Evolutionary conservation across 2,888 invertebrate species (phyloP).

Genomic region (Ichneumoninae sp.): DNA sequence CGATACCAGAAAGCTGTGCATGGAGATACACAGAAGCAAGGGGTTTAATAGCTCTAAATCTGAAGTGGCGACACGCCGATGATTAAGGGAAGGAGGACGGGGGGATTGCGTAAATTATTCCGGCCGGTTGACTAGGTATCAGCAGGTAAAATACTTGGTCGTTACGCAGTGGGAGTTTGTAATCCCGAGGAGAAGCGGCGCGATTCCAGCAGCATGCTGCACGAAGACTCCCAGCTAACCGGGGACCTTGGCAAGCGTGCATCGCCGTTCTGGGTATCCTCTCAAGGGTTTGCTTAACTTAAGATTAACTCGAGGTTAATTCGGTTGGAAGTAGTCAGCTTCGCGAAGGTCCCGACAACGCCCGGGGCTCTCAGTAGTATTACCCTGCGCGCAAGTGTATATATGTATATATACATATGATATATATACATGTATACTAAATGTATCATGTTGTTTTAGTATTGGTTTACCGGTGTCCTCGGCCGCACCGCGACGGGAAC

Average conservation of each 20-base stretch:
- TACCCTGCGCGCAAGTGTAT: constrained; percentile 72
- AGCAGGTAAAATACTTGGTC: constrained; percentile 39
- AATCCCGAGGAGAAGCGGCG: constrained; percentile 39
- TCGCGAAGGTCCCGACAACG: constrained; percentile 74
- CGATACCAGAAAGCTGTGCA: not conserved
- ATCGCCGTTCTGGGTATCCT: constrained; percentile 79
- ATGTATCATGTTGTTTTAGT: constrained; percentile 16
- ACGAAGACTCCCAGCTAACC: constrained; percentile 58
- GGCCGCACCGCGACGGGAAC: not conserved
- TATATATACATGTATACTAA: constrained; percentile 25
- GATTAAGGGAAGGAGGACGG: not conserved
- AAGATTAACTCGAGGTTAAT: constrained; percentile 83
- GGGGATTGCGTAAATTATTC: constrained; percentile 1
- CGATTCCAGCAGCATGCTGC: constrained; percentile 48
- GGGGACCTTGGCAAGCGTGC: constrained; percentile 68
- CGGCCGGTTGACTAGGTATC: not conserved
- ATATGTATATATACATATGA: constrained; percentile 33
- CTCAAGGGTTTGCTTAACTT: constrained; percentile 82
- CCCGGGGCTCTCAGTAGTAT: constrained; percentile 82
- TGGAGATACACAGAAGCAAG: not conserved
- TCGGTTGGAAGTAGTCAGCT: constrained; percentile 81
- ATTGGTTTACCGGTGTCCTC: constrained; percentile 30
- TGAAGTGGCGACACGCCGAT: constrained; percentile 1
- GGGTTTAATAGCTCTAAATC: not conserved
- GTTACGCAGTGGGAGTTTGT: constrained; percentile 26